A percentile compares a stretch with the other conserved stretches of the same genome.
These are phyloP conservation scores for Tyto alba DNA, from an alignment of 2,113 vertebrate genomes.

Conservation along the genomic window DNA sequence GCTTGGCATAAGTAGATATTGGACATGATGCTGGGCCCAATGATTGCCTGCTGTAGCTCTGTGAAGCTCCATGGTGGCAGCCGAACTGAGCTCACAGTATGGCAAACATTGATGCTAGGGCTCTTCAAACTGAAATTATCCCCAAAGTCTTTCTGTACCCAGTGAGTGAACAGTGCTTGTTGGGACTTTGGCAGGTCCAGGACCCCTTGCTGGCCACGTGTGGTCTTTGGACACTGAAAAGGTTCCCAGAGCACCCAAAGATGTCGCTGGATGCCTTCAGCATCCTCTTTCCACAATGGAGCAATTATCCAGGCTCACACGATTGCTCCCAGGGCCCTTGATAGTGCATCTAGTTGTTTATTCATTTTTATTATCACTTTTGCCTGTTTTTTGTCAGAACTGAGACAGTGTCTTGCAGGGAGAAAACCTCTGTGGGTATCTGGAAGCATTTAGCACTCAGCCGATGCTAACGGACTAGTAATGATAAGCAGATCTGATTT, in stretches of 20 bases:
- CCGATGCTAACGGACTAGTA: neutral
- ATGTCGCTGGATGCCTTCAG: neutral
- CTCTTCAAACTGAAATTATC: neutral
- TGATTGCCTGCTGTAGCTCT: neutral
- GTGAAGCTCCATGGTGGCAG: neutral
- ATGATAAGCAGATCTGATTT: neutral
- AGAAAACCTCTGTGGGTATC: neutral
- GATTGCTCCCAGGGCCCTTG: neutral
- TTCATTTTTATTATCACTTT: neutral
- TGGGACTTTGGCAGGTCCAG: neutral
- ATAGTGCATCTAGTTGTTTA: neutral
- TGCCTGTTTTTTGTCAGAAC: neutral
- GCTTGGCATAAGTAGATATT: neutral
- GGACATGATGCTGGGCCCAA: accelerated
- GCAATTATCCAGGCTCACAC: neutral
- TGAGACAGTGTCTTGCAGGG: neutral
- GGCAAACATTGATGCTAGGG: neutral
- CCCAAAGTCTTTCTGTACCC: neutral
- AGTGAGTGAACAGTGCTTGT: accelerated
- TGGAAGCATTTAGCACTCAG: neutral
- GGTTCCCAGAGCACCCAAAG: neutral
- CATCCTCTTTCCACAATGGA: accelerated
- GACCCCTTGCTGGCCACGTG: accelerated
- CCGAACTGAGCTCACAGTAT: neutral
- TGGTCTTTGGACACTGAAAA: neutral